Conservation (phyloP, 2,888 invertebrate genomes). For the Deilephila porcellus region DNA sequence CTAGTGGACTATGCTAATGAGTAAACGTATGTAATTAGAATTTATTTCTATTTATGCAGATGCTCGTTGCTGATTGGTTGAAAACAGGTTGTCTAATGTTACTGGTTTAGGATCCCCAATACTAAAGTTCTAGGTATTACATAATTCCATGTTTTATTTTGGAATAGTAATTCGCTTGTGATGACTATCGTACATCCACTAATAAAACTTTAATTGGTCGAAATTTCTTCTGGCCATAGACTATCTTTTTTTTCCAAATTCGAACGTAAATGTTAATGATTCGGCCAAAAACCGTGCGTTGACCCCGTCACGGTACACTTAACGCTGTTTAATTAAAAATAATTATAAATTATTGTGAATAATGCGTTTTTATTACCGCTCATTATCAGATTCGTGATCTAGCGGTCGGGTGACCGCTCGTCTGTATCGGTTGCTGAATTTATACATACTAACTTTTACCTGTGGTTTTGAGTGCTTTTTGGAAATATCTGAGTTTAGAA, state of each 20-base stretch:
- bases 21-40: too few relatives aligned
- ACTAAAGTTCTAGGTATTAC: background rate
- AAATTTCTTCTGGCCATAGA: background rate
- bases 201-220: background rate
- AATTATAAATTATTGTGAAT: slow-evolving; percentile 67
- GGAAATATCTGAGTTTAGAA: too few relatives aligned
- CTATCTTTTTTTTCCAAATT: slow-evolving; percentile 31
- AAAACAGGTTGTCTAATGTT: background rate
- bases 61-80: background rate
- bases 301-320: slow-evolving; percentile 79
- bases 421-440: slow-evolving; percentile 55
- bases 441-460: slow-evolving; percentile 62
- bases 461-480: too few relatives aligned
- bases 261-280: slow-evolving; percentile 31
- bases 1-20: too few relatives aligned
- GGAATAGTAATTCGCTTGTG: too few relatives aligned
- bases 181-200: too few relatives aligned
- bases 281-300: slow-evolving; percentile 59
- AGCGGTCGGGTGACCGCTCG: slow-evolving; percentile 52
- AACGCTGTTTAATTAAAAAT: slow-evolving; percentile 75
- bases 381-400: slow-evolving; percentile 67
- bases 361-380: slow-evolving; percentile 62
- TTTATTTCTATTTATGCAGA: too few relatives aligned
- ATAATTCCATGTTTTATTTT: background rate
- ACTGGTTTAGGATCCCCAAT: background rate